These are phyloP conservation scores for Scomber scombrus DNA, from an alignment of 2,113 vertebrate genomes.

Conservation along the genomic window DNA sequence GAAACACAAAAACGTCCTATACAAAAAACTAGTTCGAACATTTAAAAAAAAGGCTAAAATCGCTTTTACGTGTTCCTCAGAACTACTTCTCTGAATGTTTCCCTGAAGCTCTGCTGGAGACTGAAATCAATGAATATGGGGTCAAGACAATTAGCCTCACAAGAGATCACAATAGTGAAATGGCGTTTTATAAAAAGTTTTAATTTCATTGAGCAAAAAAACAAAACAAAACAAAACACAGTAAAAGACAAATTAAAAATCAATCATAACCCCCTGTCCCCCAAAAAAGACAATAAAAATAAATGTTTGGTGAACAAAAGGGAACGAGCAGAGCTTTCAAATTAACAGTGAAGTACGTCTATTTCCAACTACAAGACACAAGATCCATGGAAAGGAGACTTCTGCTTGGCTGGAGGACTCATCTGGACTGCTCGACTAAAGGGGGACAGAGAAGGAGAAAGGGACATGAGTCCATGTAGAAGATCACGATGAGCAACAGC, in stretches of 20 bases:
- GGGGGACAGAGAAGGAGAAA: slow-evolving; percentile 20
- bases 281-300: slow-evolving; percentile 74
- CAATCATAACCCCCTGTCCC: slow-evolving; percentile 19
- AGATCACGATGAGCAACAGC: slow-evolving; percentile 53
- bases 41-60: slow-evolving; percentile 30
- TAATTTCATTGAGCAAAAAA: slow-evolving; percentile 81
- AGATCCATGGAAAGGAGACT: slow-evolving; percentile 46
- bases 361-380: slow-evolving; percentile 65
- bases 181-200: slow-evolving; percentile 86
- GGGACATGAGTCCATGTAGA: slow-evolving; percentile 15
- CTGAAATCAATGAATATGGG: slow-evolving; percentile 12
- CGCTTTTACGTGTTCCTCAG: slow-evolving; percentile 19
- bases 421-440: slow-evolving; percentile 88
- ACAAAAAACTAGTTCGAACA: slow-evolving; percentile 47
- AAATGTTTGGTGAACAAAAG: slow-evolving; percentile 64
- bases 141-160: slow-evolving; percentile 29
- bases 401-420: slow-evolving; percentile 66
- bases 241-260: slow-evolving; percentile 78
- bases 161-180: slow-evolving; percentile 71
- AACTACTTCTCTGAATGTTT: slow-evolving; percentile 22
- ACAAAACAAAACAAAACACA: slow-evolving; percentile 43
- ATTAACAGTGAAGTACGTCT: slow-evolving; percentile 66
- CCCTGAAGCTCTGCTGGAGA: slow-evolving; percentile 41
- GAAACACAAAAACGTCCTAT: slow-evolving; percentile 13
- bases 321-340: slow-evolving; percentile 67